Evolutionary conservation across 2,888 invertebrate genomes (phyloP).

Genomic region (Psylliodes chrysocephalus): DNA sequence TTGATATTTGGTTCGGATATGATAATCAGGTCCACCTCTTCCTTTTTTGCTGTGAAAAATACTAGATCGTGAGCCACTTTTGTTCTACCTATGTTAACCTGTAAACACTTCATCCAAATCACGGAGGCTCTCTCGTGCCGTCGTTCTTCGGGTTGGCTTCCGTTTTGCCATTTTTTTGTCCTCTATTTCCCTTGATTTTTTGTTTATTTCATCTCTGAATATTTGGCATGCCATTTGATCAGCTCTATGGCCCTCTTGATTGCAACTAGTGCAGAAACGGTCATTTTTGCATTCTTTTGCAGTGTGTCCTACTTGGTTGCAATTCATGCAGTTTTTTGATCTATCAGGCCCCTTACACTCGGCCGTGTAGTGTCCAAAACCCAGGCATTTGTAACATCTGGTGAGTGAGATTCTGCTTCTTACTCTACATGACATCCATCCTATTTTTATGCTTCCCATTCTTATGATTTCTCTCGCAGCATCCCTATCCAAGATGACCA

Average conservation of each 20-base stretch:
- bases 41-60: not conserved
- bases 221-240: not conserved
- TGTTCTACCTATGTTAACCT: not conserved
- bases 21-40: not conserved
- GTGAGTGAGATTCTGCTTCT: too few relatives aligned
- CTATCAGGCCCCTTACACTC: too few relatives aligned
- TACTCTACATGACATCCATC: too few relatives aligned
- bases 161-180: not conserved
- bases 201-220: not conserved
- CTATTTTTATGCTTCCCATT: too few relatives aligned
- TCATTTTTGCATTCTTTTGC: not conserved
- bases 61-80: not conserved
- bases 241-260: not conserved
- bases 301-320: too few relatives aligned
- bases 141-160: too few relatives aligned
- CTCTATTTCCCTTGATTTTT: not conserved
- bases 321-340: too few relatives aligned
- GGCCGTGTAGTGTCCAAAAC: too few relatives aligned
- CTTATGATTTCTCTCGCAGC: too few relatives aligned
- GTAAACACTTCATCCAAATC: not conserved
- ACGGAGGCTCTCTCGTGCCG: too few relatives aligned
- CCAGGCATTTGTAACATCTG: too few relatives aligned
- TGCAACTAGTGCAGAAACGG: not conserved
- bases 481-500: too few relatives aligned
- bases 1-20: conserved; percentile 1